Percentiles rank a stretch among this genome's conserved stretches.
Conservation (phyloP, 2,797 vertebrate genomes). For the Chanos chanos region DNA sequence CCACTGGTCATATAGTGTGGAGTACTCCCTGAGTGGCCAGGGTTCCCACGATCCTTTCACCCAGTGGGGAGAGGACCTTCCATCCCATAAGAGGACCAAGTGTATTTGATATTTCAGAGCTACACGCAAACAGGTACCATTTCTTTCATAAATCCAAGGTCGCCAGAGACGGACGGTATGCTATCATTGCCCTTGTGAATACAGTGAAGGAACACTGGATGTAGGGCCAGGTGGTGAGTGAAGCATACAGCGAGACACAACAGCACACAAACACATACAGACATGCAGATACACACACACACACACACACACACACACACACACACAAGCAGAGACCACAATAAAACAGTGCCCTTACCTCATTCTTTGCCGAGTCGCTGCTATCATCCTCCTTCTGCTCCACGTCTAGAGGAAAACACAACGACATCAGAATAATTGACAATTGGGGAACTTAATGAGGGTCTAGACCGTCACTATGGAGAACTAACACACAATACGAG, state of each 20-base stretch:
- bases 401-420: conserved; percentile 70
- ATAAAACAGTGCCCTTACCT: conserved; percentile 65
- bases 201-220: too few relatives aligned
- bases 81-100: conserved; percentile 60
- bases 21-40: conserved; percentile 40
- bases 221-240: too few relatives aligned
- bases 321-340: conserved; percentile 6
- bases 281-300: conserved; percentile 44
- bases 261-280: conserved; percentile 35
- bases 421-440: conserved; percentile 53
- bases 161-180: conserved; percentile 17
- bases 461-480: conserved; percentile 25
- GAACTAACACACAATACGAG: too few relatives aligned
- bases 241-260: background rate
- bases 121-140: conserved; percentile 75
- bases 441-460: conserved; percentile 55
- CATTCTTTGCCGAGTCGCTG: conserved; percentile 62
- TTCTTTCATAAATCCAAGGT: conserved; percentile 58
- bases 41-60: conserved; percentile 42
- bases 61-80: conserved; percentile 30
- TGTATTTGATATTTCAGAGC: conserved; percentile 79
- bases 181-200: too few relatives aligned
- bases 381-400: conserved; percentile 74
- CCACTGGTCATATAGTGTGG: conserved; percentile 41
- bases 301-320: conserved; percentile 17